Conservation (phyloP, 1,140 invertebrate genomes). For the Polypedilum vanderplanki region DNA sequence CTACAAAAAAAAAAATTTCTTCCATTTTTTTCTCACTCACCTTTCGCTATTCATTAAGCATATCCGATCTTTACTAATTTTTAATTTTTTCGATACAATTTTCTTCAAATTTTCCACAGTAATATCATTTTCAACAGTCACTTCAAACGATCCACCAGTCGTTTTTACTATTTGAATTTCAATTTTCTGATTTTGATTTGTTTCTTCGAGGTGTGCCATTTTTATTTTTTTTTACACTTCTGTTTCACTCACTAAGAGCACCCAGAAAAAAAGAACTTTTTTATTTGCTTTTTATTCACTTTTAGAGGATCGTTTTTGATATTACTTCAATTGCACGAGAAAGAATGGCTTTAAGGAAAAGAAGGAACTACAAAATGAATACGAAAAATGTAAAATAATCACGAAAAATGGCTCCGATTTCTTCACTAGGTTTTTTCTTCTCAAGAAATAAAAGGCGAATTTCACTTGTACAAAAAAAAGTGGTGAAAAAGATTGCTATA, state of each 20-base stretch:
- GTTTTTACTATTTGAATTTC: slow-evolving; percentile 58
- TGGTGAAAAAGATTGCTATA: too few species aligned
- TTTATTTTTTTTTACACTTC: slow-evolving; percentile 5
- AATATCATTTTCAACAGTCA: slow-evolving; percentile 68
- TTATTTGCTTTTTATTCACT: not conserved
- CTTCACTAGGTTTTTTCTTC: too few species aligned
- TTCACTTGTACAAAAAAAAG: too few species aligned
- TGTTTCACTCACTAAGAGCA: too few species aligned
- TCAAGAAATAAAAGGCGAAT: too few species aligned
- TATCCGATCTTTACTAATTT: slow-evolving; percentile 86
- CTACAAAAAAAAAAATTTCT: not conserved
- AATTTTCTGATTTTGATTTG: slow-evolving; percentile 41
- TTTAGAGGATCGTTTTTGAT: not conserved
- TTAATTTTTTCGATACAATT: slow-evolving; percentile 82
- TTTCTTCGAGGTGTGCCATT: not conserved
- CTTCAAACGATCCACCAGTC: slow-evolving; percentile 81
- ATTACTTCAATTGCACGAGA: not conserved
- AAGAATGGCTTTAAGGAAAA: not conserved
- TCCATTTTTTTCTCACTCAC: slow-evolving; percentile 50
- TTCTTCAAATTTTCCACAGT: slow-evolving; percentile 84
- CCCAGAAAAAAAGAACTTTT: not conserved
- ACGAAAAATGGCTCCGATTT: not conserved
- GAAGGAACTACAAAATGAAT: not conserved
- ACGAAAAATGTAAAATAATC: slow-evolving; percentile 18
- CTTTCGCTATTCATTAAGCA: slow-evolving; percentile 85